A percentile compares a stretch with the other conserved stretches of the same genome.
phyloP scores from a whole-genome alignment of 2,797 vertebrate genomes.

The Phoebastria nigripes region DNA sequence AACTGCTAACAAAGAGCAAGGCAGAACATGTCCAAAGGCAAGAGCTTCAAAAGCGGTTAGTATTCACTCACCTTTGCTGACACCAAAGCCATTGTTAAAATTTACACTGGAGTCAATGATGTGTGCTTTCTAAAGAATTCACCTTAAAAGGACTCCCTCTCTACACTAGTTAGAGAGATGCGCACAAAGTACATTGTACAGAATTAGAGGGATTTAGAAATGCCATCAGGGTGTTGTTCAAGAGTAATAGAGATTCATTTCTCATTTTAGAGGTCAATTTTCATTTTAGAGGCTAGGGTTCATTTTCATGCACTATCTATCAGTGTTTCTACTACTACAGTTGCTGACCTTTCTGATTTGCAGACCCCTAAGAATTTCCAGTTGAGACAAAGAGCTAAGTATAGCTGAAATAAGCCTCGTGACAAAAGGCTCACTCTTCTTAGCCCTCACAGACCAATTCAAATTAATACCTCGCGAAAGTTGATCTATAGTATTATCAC shows the following conservation, averaged over 20 bases:
- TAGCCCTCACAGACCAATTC: not conserved
- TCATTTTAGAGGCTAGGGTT: slow-evolving; percentile 35
- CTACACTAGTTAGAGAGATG: not conserved
- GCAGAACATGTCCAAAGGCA: fast-evolving
- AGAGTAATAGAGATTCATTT: slow-evolving; percentile 15
- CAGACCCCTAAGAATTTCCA: slow-evolving; percentile 46
- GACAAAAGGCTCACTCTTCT: not conserved
- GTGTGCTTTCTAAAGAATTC: not conserved
- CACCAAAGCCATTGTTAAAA: not conserved
- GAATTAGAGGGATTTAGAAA: not conserved
- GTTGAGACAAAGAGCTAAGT: slow-evolving; percentile 42
- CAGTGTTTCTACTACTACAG: slow-evolving; percentile 25
- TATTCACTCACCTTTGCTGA: not conserved
- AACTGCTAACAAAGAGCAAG: not conserved
- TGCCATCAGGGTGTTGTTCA: not conserved
- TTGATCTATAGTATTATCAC: not conserved
- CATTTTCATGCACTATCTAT: slow-evolving; percentile 57
- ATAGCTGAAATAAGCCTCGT: not conserved
- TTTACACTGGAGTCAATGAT: not conserved
- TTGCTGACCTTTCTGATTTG: slow-evolving; percentile 52
- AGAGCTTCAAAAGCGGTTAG: not conserved
- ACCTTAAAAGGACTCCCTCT: not conserved
- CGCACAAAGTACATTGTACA: not conserved
- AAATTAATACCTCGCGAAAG: not conserved
- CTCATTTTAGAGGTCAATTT: slow-evolving; percentile 50